Evolutionary conservation across 2,113 vertebrate genomes (phyloP).

Genomic region (Apodemus sylvaticus): DNA sequence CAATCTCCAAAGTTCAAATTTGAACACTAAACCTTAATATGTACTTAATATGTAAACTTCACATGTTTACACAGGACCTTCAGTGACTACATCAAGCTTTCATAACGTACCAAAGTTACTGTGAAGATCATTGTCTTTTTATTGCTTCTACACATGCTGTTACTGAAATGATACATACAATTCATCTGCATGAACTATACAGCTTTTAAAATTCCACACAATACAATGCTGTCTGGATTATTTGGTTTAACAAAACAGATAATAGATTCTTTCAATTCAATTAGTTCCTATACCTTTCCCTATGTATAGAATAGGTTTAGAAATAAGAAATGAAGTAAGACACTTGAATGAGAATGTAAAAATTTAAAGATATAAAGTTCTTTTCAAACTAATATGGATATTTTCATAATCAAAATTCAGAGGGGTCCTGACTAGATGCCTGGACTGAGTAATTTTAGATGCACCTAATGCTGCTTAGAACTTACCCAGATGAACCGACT

Average conservation of each 20-base stretch:
- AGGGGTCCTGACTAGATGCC: background rate
- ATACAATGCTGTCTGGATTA: background rate
- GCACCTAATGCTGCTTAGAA: background rate
- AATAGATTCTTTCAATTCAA: background rate
- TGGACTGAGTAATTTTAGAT: background rate
- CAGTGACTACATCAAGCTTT: background rate
- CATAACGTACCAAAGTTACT: background rate
- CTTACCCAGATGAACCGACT: background rate
- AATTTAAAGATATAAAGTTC: background rate
- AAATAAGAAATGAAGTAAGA: slow-evolving; percentile 2
- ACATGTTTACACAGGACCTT: background rate
- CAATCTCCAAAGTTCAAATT: background rate
- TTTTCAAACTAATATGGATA: background rate
- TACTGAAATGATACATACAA: background rate
- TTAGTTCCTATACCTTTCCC: background rate
- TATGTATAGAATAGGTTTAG: slow-evolving; percentile 9
- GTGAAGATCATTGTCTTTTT: background rate
- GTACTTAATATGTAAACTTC: background rate
- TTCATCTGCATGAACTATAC: background rate
- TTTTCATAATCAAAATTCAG: slow-evolving; percentile 18
- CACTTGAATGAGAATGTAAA: background rate
- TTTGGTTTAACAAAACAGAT: background rate
- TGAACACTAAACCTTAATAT: background rate
- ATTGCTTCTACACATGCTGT: background rate
- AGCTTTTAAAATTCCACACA: background rate